These are phyloP conservation scores for Erythrocebus patas DNA, from an alignment of 2,113 vertebrate species.

Conservation along the genomic window DNA sequence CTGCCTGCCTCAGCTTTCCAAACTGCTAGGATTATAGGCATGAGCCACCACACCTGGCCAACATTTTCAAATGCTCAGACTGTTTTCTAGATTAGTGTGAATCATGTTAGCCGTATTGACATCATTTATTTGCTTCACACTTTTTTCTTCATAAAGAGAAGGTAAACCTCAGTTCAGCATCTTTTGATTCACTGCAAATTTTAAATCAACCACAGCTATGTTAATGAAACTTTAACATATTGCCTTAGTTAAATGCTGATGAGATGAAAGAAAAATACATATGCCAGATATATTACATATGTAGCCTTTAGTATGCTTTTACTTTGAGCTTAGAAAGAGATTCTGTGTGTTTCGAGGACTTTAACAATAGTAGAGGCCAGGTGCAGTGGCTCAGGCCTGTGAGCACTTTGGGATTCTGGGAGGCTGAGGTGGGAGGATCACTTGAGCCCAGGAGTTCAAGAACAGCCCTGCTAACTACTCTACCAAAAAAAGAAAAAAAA, in stretches of 20 bases:
- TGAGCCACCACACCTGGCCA: too few relatives aligned
- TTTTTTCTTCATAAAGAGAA: not conserved
- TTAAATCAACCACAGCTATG: slow-evolving; percentile 7
- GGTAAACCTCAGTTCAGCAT: slow-evolving; percentile 23
- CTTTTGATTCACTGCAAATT: slow-evolving; percentile 34
- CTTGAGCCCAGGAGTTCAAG: too few relatives aligned
- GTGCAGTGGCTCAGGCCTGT: too few relatives aligned
- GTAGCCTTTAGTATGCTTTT: not conserved
- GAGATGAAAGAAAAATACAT: not conserved
- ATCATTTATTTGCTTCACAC: slow-evolving; percentile 2
- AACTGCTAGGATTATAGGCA: too few relatives aligned
- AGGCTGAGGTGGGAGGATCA: too few relatives aligned
- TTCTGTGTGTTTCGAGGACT: not conserved
- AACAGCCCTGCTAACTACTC: too few relatives aligned
- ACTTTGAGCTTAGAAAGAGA: not conserved
- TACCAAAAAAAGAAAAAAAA: too few relatives aligned
- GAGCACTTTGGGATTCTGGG: too few relatives aligned
- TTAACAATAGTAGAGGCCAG: not conserved
- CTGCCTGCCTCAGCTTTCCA: too few relatives aligned
- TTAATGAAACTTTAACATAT: slow-evolving; percentile 47
- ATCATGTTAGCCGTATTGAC: not conserved
- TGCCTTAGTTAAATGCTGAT: not conserved
- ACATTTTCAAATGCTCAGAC: not conserved
- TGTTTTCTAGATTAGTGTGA: not conserved
- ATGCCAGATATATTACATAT: not conserved